Conservation (phyloP, 1,140 invertebrate species). For the Pygmarrhopalites habei region DNA sequence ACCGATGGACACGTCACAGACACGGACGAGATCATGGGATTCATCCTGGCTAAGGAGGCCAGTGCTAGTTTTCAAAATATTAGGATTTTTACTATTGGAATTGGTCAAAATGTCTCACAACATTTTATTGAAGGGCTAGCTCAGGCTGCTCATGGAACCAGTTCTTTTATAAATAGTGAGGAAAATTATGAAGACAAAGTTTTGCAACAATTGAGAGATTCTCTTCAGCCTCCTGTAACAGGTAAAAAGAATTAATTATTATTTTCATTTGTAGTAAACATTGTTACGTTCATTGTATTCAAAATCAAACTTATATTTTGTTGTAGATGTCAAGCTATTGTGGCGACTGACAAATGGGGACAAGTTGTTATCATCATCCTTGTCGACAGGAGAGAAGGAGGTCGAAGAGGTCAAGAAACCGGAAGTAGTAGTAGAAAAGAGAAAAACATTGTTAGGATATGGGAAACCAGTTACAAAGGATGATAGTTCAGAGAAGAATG, state of each 20-base stretch:
- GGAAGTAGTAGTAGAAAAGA: constrained; percentile 22
- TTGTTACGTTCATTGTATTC: too few species aligned
- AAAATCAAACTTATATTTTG: too few species aligned
- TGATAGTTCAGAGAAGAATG: too few species aligned
- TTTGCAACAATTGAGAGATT: constrained; percentile 41
- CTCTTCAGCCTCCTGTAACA: constrained; percentile 42
- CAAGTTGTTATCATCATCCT: too few species aligned
- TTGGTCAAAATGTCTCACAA: constrained; percentile 42
- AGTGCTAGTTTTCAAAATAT: constrained; percentile 30
- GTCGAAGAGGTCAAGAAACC: too few species aligned
- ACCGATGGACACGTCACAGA: constrained; percentile 44
- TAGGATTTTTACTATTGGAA: constrained; percentile 44
- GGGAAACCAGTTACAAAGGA: constrained; percentile 30
- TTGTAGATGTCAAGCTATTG: too few species aligned
- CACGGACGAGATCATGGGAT: constrained; percentile 39
- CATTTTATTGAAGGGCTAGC: constrained; percentile 43
- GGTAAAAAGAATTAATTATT: too few species aligned
- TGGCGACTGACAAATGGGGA: too few species aligned
- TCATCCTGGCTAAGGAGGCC: constrained; percentile 38
- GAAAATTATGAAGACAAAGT: constrained; percentile 43
- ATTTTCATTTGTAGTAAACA: too few species aligned
- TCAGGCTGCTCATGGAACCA: constrained; percentile 41
- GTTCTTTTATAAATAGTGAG: constrained; percentile 42
- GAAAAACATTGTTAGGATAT: constrained; percentile 33
- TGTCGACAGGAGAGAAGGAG: too few species aligned